Base-by-base conservation (phyloP, 2,113 vertebrate species). In the Cebidichthys violaceus region DNA sequence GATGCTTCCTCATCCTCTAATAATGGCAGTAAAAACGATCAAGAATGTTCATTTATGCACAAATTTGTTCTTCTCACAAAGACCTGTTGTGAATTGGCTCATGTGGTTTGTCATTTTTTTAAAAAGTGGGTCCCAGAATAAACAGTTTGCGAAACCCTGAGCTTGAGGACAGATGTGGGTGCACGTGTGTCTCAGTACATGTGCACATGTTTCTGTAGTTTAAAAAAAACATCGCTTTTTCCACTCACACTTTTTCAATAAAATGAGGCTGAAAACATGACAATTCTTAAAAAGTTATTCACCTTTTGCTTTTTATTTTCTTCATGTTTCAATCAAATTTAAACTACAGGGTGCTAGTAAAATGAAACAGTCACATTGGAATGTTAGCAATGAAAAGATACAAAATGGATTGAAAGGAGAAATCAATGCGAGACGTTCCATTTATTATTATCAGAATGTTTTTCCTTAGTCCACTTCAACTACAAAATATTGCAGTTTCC, bases 341-440 rank as follows among this genome's bases (percentile, higher is more conserved):
- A 75, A 88, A 88, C 70, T 74, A 86, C 72, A 83, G 55, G 72
- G 55, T 88, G 86, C 75, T 89, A 86, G 79, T 85, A 90, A 77
- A 92, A 89, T 78, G 52, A 86, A 87, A 93, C 64, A 82, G 69
- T 88, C 50, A 79, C 78, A 79, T 17, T 80, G 87, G 77, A 94
- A 92, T 93, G 86, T 93, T 78, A 88, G 74, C 47, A 85, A 75
- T 59, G 71, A 74, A 81, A 75, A 6, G 10, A 82, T 76, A 85
- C 27, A 84, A 72, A 71, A 79, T 50, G 9, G 13, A 55, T 2
- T 35, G 20, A 79, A 76, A 82, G 47, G 39, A 86, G 15, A 82
- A 74, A 82, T 60, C 31, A 69, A 60, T 78, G 27, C 3, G 11
- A 55, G 22, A 66, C 33, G 70, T 75, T 54, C 20, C 37, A 39